These are phyloP conservation scores for Distichodus sexfasciatus DNA, from an alignment of 2,797 vertebrate species.

Conservation along the genomic window DNA sequence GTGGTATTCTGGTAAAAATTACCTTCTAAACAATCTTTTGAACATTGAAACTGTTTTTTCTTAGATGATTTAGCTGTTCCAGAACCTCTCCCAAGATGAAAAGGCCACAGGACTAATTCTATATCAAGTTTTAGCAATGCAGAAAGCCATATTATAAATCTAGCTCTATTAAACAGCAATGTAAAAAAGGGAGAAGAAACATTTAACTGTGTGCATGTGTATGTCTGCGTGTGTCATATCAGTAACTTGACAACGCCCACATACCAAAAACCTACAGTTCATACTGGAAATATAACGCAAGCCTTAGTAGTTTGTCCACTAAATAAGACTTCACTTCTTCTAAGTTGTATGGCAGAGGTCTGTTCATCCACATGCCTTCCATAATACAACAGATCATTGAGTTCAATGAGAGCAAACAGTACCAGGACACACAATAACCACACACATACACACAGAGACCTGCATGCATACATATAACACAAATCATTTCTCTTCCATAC, in stretches of 20 bases:
- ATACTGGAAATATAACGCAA: constrained; percentile 20
- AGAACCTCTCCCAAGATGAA: constrained; percentile 13
- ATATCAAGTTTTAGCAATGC: neutral
- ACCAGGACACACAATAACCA: constrained; percentile 46
- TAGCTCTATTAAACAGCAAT: constrained; percentile 3
- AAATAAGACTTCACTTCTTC: constrained; percentile 13
- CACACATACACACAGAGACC: constrained; percentile 51
- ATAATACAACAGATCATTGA: constrained; percentile 40
- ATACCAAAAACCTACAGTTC: constrained; percentile 21
- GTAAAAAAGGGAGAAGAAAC: constrained; percentile 1
- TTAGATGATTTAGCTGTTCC: constrained; percentile 37
- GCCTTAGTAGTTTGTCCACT: constrained; percentile 28
- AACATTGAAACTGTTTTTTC: neutral
- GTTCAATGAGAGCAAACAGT: constrained; percentile 46
- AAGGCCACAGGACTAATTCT: constrained; percentile 10
- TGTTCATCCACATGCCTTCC: constrained; percentile 35
- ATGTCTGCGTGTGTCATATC: constrained; percentile 38
- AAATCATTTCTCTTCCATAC: constrained; percentile 38
- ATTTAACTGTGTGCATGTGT: constrained; percentile 21
- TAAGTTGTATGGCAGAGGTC: constrained; percentile 37
- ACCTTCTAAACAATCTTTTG: too few species aligned
- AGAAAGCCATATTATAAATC: constrained; percentile 12
- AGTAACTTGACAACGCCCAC: constrained; percentile 23
- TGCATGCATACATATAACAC: constrained; percentile 64
- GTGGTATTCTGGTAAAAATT: too few species aligned